A percentile compares a stretch with the other conserved stretches of the same genome.
phyloP scores from a whole-genome alignment of 2,113 vertebrate species.

The Mionectes macconnelli region DNA sequence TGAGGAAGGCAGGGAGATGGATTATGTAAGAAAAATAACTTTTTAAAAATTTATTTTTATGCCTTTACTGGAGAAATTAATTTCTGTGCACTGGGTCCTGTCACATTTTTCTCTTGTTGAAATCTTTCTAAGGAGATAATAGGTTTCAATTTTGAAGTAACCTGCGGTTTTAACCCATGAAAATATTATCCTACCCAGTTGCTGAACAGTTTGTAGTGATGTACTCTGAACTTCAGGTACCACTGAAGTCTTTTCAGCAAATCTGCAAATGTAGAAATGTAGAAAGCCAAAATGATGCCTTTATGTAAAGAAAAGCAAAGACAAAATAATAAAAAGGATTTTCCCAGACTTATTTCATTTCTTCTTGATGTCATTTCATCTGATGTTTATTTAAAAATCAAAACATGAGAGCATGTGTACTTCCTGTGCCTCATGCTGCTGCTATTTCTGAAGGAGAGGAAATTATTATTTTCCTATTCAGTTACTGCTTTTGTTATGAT shows the following conservation, averaged over 20 bases:
- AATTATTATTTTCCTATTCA: background rate
- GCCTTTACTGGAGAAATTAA: background rate
- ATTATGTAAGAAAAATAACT: background rate
- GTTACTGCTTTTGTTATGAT: background rate
- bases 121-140: background rate
- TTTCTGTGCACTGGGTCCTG: background rate
- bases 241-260: background rate
- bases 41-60: background rate
- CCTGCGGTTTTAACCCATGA: background rate
- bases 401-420: background rate
- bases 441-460: slow-evolving; percentile 18
- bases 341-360: background rate
- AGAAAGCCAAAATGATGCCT: background rate
- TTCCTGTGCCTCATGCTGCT: slow-evolving; percentile 6
- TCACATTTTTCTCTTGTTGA: background rate
- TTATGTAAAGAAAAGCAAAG: background rate
- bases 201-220: background rate
- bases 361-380: background rate
- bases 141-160: background rate
- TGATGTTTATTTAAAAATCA: slow-evolving; percentile 3
- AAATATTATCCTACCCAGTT: background rate
- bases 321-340: background rate
- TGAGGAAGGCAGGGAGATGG: background rate
- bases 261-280: background rate
- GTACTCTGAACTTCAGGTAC: background rate